Evolutionary conservation across 2,888 invertebrate species (phyloP), one percentile per base, ranked within the genome.

Genomic region (Drosophila colorata): DNA sequence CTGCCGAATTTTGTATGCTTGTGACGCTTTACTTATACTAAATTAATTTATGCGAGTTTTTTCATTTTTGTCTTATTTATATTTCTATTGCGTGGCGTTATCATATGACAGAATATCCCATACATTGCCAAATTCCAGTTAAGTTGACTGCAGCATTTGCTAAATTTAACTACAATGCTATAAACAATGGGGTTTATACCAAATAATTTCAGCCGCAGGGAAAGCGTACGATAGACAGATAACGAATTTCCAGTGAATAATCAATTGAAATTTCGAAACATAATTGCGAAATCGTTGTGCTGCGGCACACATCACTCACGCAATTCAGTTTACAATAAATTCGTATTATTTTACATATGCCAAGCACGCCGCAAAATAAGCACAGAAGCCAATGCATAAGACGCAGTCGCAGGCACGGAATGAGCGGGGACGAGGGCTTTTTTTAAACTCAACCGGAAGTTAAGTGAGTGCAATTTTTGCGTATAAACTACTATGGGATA

Each of bases 371-470:
- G 16, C 2, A 16, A 2, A 40, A 9, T 5, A n/a, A 13, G 16
- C 1, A 40, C n/a, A 20, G 5, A 0, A 6, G 25, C 4, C 11
- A 16, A 6, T 16, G 3, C 14, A 9, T 6, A 31, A 2, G 11
- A 31, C 25, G 25, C 5, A 2, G 11, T 11, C 25, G 25, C 5
- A 6, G 2, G 9, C 31, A 5, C 2, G 31, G 9, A 11, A 25
- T 11, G 25, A 9, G 11, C 2, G 20, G 20, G 20, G 20, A 20
- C 20, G 4, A 1, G 9, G n/a, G n/a, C n/a, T n/a, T 5, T 25
- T 33, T 49, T 38, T 61, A 61, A 60, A 46, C 37, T 38, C 49
- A 70, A 84, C 51, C 81, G 81, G 81, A 87, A 82, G 71, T 70
- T 49, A 69, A 47, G 52, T 60, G 65, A 64, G 61, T 74, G 71